phyloP scores from a whole-genome alignment of 2,797 vertebrate genomes.

The Halcyon badia region DNA sequence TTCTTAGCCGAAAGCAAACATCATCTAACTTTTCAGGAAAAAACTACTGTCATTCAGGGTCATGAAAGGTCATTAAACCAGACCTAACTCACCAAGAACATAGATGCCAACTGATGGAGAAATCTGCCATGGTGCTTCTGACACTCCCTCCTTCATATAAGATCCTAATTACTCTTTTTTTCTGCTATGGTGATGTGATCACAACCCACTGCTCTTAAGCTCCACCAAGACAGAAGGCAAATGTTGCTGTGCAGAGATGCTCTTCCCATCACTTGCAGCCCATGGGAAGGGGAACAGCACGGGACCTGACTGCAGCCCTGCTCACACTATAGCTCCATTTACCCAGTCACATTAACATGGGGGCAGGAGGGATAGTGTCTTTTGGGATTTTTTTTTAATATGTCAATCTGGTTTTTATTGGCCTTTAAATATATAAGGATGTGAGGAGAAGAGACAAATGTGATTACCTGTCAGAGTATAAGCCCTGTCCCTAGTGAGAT shows the following conservation, averaged over 20 bases:
- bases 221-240: no score
- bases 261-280: rapidly evolving
- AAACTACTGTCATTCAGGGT: not conserved
- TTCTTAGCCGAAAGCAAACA: not conserved
- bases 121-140: not conserved
- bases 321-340: not conserved
- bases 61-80: not conserved
- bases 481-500: not conserved
- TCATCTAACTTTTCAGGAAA: not conserved
- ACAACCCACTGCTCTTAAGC: not conserved
- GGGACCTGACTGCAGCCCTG: not conserved
- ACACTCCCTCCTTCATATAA: not conserved
- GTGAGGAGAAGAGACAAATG: not conserved
- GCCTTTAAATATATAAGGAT: not conserved
- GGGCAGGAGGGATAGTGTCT: not conserved
- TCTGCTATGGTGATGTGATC: not conserved
- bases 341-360: not conserved
- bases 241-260: not conserved
- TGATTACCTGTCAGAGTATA: not conserved
- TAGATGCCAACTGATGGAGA: not conserved
- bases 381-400: not conserved
- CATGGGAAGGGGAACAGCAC: not conserved
- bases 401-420: not conserved
- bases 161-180: not conserved
- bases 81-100: not conserved